Percentiles rank a stretch among this genome's conserved stretches.
phyloP scores from a whole-genome alignment of 1,140 invertebrate genomes.

The Cepaea nemoralis region DNA sequence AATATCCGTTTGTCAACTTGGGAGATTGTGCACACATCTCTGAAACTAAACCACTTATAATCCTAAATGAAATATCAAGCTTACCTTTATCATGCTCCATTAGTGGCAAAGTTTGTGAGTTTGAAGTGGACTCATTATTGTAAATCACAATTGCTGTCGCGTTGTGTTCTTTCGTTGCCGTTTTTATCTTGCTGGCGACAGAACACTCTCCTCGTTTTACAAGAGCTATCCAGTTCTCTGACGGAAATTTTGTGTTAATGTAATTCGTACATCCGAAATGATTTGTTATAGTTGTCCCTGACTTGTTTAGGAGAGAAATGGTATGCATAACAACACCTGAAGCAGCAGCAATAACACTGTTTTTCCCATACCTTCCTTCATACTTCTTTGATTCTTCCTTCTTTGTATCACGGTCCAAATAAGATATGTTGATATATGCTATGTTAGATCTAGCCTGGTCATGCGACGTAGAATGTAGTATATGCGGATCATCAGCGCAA shows the following conservation, averaged over 20 bases:
- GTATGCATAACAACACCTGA: constrained; percentile 42
- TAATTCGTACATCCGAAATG: constrained; percentile 43
- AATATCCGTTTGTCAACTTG: too few species aligned
- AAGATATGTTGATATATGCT: constrained; percentile 34
- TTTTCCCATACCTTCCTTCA: constrained; percentile 41
- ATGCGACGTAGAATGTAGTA: neutral
- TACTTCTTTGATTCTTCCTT: constrained; percentile 15
- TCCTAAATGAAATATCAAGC: too few species aligned
- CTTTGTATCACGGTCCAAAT: constrained; percentile 31
- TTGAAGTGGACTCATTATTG: constrained; percentile 28
- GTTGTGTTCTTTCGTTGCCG: constrained; percentile 46
- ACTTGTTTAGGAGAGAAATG: neutral
- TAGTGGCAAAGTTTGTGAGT: constrained; percentile 6
- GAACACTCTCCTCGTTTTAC: constrained; percentile 46
- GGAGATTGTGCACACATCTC: too few species aligned
- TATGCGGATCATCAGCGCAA: neutral
- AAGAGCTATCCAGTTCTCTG: constrained; percentile 48
- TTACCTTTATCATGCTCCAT: constrained; percentile 41
- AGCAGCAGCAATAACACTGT: constrained; percentile 30
- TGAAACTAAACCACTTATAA: too few species aligned
- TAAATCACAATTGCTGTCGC: constrained; percentile 50
- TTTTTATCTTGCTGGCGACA: constrained; percentile 47
- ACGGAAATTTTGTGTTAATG: constrained; percentile 33
- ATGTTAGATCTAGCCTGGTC: neutral
- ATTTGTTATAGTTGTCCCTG: constrained; percentile 30